These are phyloP conservation scores for Maniola hyperantus DNA, from an alignment of 2,888 invertebrate species.

Conservation along the genomic window DNA sequence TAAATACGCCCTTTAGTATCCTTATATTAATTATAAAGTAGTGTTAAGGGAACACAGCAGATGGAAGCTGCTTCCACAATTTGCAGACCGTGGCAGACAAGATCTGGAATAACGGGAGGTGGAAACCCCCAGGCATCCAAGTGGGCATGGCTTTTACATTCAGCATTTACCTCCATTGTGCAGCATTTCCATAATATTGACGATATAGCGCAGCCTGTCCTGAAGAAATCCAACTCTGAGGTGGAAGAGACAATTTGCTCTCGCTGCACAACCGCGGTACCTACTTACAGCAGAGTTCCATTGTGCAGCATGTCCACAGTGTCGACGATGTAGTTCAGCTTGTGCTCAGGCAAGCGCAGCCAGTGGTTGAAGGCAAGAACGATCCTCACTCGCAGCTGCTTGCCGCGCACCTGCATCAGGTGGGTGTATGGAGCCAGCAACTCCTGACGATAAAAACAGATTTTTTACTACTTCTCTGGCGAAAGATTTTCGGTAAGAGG, in stretches of 20 bases:
- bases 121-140: too few relatives aligned
- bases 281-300: conserved; percentile 29
- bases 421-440: conserved; percentile 30
- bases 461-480: too few relatives aligned
- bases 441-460: conserved; percentile 21
- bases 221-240: conserved; percentile 28
- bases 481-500: too few relatives aligned
- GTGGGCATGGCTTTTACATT: too few relatives aligned
- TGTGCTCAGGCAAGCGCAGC: conserved; percentile 26
- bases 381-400: conserved; percentile 26
- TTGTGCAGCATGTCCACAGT: conserved; percentile 18
- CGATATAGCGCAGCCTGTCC: conserved; percentile 5
- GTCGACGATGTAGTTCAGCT: conserved; percentile 3
- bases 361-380: conserved; percentile 35
- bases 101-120: too few relatives aligned
- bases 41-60: too few relatives aligned
- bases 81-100: too few relatives aligned
- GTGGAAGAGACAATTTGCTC: conserved; percentile 31
- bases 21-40: too few relatives aligned
- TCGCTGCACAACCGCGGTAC: too few relatives aligned
- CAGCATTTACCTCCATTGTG: too few relatives aligned
- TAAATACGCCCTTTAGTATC: too few relatives aligned
- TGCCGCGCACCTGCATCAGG: conserved; percentile 20
- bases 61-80: too few relatives aligned
- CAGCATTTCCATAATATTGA: conserved; percentile 8